Evolutionary conservation across 2,113 vertebrate species (phyloP), one percentile per base, ranked within the genome.

Genomic region (Dunckerocampus dactyliophorus): DNA sequence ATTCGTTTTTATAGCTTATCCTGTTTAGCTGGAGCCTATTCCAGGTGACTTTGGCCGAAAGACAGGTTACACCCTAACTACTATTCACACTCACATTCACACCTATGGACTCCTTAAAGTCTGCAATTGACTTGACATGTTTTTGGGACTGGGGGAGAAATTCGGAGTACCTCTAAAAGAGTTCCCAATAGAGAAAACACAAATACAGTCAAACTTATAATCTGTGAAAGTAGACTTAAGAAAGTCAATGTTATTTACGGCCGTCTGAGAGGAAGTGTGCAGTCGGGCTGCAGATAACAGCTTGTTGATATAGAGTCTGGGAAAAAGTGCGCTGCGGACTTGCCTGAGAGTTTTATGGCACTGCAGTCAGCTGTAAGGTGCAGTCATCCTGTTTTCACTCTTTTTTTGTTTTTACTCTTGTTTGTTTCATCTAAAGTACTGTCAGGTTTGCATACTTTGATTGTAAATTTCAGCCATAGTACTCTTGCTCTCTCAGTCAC

Each of bases 301-400:
- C 20, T 50, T 62, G 63, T 58, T 63, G 54, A 82, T 62, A 72
- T 45, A 16, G 61, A 58, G 24, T 64, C 71, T 77, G 74, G 72
- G 72, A 76, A 76, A 76, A 63, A 68, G n/a, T 47, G 37, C 54
- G 59, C 47, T 46, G 11, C 65, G 63, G 57, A 67, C 52, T 52
- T 21, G 1, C 51, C 8, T 56, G 37, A 57, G n/a, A 62, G 59
- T 75, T 83, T 87, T 82, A 82, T 71, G 54, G 49, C 11, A n/a
- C 47, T 37, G 13, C 7, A 47, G 24, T 60, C 24, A 57, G 43
- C 46, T 46, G 14, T 16, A n/a, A 47, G 24, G 37, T 24, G 2
- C 49, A 56, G 21, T 60, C 15, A 12, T 8, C 11, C 8, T 6
- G 9, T 46, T 57, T 49, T 45, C 12, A 46, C 15, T 59, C 43